phyloP scores from a whole-genome alignment of 2,888 invertebrate genomes.

The Coremacera marginata region DNA sequence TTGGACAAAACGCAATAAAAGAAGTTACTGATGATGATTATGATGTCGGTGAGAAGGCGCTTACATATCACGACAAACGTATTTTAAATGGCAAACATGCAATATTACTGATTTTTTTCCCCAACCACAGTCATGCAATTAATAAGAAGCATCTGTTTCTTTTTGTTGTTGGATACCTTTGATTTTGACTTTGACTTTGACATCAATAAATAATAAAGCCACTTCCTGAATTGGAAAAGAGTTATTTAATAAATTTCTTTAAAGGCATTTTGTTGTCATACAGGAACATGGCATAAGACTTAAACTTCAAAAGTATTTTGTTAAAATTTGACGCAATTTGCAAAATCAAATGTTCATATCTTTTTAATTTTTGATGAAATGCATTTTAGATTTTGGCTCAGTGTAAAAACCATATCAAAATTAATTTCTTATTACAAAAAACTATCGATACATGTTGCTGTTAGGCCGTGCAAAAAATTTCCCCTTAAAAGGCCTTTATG shows the following conservation, averaged over 20 bases:
- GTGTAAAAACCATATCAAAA: too few relatives aligned
- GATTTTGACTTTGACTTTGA: background rate
- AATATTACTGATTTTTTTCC: background rate
- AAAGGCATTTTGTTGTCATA: background rate
- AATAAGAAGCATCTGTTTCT: background rate
- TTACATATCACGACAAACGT: background rate
- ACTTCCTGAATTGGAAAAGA: background rate
- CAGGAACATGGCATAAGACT: too few relatives aligned
- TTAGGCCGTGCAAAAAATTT: too few relatives aligned
- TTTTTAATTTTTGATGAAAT: too few relatives aligned
- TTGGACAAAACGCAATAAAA: background rate
- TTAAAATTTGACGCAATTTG: too few relatives aligned
- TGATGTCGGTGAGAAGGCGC: background rate
- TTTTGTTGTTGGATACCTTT: background rate
- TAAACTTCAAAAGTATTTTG: too few relatives aligned
- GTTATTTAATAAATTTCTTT: background rate
- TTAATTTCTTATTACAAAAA: too few relatives aligned
- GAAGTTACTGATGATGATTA: background rate
- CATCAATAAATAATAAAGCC: background rate
- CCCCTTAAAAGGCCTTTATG: too few relatives aligned
- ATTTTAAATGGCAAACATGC: constrained; percentile 10
- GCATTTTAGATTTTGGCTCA: too few relatives aligned
- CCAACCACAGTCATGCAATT: constrained; percentile 13
- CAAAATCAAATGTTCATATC: too few relatives aligned
- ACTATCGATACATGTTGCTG: too few relatives aligned